Percentiles rank a stretch among this genome's conserved stretches.
These are phyloP conservation scores for Carcinoscorpius rotundicauda DNA, from an alignment of 1,140 invertebrate species.

Conservation along the genomic window DNA sequence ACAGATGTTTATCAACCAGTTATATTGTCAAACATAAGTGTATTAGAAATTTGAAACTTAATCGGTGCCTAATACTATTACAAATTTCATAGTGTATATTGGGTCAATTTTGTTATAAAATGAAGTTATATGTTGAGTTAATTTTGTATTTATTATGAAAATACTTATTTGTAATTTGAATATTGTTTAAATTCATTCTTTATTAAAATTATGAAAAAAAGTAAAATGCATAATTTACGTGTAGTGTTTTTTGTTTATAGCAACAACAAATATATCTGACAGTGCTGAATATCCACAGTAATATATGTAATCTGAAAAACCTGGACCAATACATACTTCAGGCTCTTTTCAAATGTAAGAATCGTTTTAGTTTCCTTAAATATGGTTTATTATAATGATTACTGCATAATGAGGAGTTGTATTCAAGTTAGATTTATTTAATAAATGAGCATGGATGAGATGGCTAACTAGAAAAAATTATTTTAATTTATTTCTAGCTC, in stretches of 20 bases:
- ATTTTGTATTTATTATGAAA: too few species aligned
- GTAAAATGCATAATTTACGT: too few species aligned
- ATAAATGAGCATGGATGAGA: not conserved
- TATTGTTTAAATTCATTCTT: too few species aligned
- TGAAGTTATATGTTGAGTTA: too few species aligned
- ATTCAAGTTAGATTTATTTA: not conserved
- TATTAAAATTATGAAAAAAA: too few species aligned
- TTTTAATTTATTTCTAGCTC: slow-evolving; percentile 18
- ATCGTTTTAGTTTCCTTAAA: not conserved
- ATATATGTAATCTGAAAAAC: slow-evolving; percentile 29
- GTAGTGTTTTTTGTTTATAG: slow-evolving; percentile 10
- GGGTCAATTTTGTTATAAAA: too few species aligned
- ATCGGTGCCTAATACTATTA: too few species aligned
- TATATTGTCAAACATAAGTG: too few species aligned
- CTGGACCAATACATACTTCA: slow-evolving; percentile 34
- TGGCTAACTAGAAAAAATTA: not conserved
- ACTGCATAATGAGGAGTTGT: not conserved
- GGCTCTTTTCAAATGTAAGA: slow-evolving; percentile 35
- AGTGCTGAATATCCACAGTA: slow-evolving; percentile 30
- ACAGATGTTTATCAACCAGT: too few species aligned
- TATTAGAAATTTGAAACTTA: too few species aligned
- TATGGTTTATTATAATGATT: not conserved
- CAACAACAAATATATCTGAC: slow-evolving; percentile 30
- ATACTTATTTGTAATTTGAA: too few species aligned
- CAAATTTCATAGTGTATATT: too few species aligned